Conservation (phyloP, 2,888 invertebrate genomes). For the Mechanitis messenoides region DNA sequence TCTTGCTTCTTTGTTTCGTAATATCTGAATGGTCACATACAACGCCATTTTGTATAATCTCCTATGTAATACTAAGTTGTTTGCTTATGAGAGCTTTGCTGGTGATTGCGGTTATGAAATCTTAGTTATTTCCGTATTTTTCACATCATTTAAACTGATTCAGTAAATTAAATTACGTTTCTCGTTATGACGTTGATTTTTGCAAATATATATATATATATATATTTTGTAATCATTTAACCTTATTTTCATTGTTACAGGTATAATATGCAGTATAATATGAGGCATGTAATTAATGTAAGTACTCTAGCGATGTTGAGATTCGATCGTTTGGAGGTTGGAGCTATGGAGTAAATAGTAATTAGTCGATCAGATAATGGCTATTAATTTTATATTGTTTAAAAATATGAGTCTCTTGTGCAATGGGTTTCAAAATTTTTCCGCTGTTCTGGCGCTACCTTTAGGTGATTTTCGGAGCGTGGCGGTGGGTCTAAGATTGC, state of each 20-base stretch:
- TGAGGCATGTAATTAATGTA: constrained; percentile 35
- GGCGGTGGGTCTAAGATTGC: constrained; percentile 74
- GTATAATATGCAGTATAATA: constrained; percentile 40
- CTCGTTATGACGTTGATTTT: constrained; percentile 19
- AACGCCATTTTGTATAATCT: constrained; percentile 57
- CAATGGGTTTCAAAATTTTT: constrained; percentile 72
- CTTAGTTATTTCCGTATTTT: constrained; percentile 45
- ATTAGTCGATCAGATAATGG: constrained; percentile 71
- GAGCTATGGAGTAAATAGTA: constrained; percentile 63
- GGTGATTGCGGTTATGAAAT: constrained; percentile 59
- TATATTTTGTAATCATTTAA: constrained; percentile 29
- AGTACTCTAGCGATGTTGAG: constrained; percentile 39
- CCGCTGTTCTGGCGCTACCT: constrained; percentile 70
- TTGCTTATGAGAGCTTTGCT: constrained; percentile 54
- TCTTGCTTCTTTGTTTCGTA: constrained; percentile 67
- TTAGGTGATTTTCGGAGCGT: constrained; percentile 76
- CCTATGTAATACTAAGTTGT: constrained; percentile 52
- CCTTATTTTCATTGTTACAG: constrained; percentile 54
- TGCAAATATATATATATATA: constrained; percentile 1
- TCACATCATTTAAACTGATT: constrained; percentile 37
- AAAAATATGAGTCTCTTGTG: constrained; percentile 66
- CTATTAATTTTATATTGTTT: constrained; percentile 73
- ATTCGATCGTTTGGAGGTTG: constrained; percentile 30
- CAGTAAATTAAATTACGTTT: constrained; percentile 22
- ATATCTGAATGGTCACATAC: constrained; percentile 54